Conservation (phyloP, 2,888 invertebrate genomes). For the Thymelicus lineola region DNA sequence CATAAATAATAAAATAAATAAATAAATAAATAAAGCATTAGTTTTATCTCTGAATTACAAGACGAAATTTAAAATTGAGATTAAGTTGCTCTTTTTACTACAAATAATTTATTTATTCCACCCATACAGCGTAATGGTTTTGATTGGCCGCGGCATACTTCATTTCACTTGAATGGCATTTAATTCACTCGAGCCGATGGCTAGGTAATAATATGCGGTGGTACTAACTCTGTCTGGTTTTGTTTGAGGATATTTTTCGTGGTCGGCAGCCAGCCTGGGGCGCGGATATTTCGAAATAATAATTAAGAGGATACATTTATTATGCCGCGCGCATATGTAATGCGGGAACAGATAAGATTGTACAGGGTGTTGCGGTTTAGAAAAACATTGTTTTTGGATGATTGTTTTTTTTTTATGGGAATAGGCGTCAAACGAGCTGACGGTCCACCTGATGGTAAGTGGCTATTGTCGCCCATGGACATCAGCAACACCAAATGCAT, state of each 20-base stretch:
- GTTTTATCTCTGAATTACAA: too few relatives aligned
- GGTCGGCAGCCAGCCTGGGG: conserved; percentile 62
- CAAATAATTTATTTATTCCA: conserved; percentile 28
- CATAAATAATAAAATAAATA: too few relatives aligned
- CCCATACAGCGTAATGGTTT: conserved; percentile 8
- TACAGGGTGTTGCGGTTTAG: conserved; percentile 44
- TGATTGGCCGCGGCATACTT: conserved; percentile 8
- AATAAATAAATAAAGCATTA: too few relatives aligned
- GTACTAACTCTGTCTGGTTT: conserved; percentile 25
- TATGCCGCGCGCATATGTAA: conserved; percentile 76
- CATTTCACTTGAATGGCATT: conserved; percentile 34
- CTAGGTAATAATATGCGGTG: conserved; percentile 35
- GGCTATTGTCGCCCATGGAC: too few relatives aligned
- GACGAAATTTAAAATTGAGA: too few relatives aligned
- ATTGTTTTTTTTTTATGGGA: too few relatives aligned
- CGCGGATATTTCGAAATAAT: conserved; percentile 84
- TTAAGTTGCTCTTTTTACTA: conserved; percentile 17
- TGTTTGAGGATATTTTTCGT: conserved; percentile 41
- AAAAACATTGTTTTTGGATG: too few relatives aligned
- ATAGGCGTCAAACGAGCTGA: too few relatives aligned
- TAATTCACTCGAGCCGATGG: conserved; percentile 25
- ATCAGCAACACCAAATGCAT: too few relatives aligned
- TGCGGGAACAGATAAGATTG: conserved; percentile 58
- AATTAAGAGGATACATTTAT: conserved; percentile 84
- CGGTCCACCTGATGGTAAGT: too few relatives aligned